Evolutionary conservation across 2,113 vertebrate species (phyloP).

Genomic region (Chionodraco myersi): DNA sequence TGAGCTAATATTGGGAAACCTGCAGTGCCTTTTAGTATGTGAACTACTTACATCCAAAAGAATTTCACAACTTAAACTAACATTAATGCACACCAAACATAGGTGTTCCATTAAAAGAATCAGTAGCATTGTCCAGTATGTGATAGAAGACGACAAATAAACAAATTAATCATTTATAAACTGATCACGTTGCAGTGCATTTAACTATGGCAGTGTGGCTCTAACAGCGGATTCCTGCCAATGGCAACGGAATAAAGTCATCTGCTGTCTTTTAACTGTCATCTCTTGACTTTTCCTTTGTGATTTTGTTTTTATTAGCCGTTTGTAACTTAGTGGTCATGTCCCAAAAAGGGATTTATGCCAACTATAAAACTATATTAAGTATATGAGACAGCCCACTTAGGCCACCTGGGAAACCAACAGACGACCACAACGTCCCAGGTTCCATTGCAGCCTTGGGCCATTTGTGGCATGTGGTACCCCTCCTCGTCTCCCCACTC

Average conservation of each 20-base stretch:
- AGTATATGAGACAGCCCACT: not conserved
- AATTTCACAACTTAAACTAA: not conserved
- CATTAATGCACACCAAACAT: slow-evolving; percentile 2
- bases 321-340: not conserved
- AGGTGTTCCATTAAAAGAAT: not conserved
- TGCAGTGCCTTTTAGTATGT: slow-evolving; percentile 6
- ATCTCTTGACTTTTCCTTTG: not conserved
- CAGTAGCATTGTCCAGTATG: not conserved
- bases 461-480: too few relatives aligned
- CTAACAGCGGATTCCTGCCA: too few relatives aligned
- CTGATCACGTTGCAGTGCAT: slow-evolving; percentile 7
- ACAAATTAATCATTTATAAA: not conserved
- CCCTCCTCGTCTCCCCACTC: too few relatives aligned
- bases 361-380: not conserved
- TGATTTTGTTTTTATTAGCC: not conserved
- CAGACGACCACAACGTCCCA: too few relatives aligned
- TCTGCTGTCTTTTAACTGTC: not conserved
- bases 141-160: not conserved
- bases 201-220: slow-evolving; percentile 13
- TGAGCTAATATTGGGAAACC: slow-evolving; percentile 3
- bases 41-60: slow-evolving; percentile 17
- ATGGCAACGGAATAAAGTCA: not conserved
- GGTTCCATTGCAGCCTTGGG: too few relatives aligned
- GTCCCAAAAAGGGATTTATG: not conserved
- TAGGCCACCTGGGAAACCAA: too few relatives aligned